Conservation (phyloP, 2,113 vertebrate genomes). For the Meleagris gallopavo region DNA sequence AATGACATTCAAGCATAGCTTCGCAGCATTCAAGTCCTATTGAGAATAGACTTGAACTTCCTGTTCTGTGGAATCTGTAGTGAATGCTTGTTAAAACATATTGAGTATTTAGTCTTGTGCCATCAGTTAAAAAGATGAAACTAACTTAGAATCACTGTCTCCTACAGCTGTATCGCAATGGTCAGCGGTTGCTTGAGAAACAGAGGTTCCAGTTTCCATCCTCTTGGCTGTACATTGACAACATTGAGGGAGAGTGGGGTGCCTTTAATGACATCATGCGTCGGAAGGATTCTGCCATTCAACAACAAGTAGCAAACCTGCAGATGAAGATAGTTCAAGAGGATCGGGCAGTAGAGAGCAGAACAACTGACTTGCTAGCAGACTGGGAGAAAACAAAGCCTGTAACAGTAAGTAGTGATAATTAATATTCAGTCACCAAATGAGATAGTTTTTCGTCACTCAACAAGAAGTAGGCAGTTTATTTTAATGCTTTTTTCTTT, state of each 20-base stretch:
- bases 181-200: constrained; percentile 96
- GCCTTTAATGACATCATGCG: constrained; percentile 99
- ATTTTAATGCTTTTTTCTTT: background rate
- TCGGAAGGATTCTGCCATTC: constrained; percentile 97
- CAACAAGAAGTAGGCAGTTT: background rate
- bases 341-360: constrained; percentile 96
- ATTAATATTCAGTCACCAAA: background rate
- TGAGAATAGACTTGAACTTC: background rate
- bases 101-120: background rate
- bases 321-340: constrained; percentile 99
- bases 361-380: constrained; percentile 90
- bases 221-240: constrained; percentile 98
- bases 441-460: background rate
- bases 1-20: background rate
- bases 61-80: background rate
- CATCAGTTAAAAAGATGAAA: background rate
- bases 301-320: constrained; percentile 97
- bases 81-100: background rate
- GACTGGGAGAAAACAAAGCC: constrained; percentile 99
- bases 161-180: constrained; percentile 93
- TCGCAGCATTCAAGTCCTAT: background rate
- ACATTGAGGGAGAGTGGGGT: constrained; percentile 98
- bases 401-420: constrained; percentile 85
- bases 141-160: background rate
- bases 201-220: constrained; percentile 98